Conservation (phyloP, 2,113 vertebrate species). For the Peromyscus maniculatus region DNA sequence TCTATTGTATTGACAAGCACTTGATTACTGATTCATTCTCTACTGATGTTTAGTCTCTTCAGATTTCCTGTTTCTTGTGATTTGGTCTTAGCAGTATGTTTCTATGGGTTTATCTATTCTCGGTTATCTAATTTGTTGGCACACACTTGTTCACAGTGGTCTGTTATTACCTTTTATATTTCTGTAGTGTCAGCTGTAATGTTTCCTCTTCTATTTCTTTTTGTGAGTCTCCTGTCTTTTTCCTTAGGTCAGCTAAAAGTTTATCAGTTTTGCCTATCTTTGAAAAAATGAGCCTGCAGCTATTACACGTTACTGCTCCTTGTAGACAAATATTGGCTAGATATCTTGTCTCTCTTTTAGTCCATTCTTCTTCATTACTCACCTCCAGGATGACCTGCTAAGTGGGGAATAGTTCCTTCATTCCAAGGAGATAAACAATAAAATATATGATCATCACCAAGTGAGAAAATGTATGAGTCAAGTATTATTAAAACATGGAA, state of each 20-base stretch:
- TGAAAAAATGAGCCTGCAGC: not conserved
- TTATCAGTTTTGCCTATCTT: not conserved
- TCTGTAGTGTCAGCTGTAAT: not conserved
- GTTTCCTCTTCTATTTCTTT: not conserved
- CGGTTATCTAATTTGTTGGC: not conserved
- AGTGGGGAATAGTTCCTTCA: not conserved
- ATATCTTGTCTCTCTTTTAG: not conserved
- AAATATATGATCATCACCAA: not conserved
- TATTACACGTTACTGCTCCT: not conserved
- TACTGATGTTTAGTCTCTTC: not conserved
- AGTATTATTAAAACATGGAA: not conserved
- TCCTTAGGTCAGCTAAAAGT: not conserved
- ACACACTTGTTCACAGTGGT: not conserved
- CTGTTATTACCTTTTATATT: not conserved
- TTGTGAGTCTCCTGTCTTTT: not conserved
- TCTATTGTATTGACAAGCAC: not conserved
- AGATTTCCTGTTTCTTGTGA: not conserved
- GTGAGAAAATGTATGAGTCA: not conserved
- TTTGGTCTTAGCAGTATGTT: not conserved
- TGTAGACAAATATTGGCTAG: not conserved
- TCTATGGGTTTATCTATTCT: not conserved
- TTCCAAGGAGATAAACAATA: conserved; percentile 11
- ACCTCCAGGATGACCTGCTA: not conserved
- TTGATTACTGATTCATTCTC: not conserved
- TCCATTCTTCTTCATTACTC: not conserved